Evolutionary conservation across 2,888 invertebrate species (phyloP).

Genomic region (Hirudinaria manillensis): DNA sequence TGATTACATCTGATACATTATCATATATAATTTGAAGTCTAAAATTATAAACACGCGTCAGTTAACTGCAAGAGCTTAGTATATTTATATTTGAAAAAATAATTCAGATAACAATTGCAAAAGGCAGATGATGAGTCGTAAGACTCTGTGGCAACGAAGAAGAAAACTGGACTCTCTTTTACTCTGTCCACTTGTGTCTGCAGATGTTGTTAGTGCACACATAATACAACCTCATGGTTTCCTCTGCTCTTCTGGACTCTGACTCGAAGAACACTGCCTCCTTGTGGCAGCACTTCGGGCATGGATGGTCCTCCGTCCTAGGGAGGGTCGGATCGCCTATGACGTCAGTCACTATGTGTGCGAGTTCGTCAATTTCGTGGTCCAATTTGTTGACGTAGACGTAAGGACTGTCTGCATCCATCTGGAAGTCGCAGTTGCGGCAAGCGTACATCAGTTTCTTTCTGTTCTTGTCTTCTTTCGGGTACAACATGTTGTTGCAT

Average conservation of each 20-base stretch:
- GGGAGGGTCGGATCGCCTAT: slow-evolving; percentile 96
- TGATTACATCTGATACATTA: no score
- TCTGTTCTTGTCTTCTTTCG: slow-evolving; percentile 96
- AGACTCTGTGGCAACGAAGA: no score
- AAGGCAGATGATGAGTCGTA: no score
- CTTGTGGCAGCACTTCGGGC: slow-evolving; percentile 86
- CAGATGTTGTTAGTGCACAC: slow-evolving; percentile 88
- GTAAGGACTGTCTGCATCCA: slow-evolving; percentile 92
- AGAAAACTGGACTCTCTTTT: no score
- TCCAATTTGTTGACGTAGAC: slow-evolving; percentile 99
- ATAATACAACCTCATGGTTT: slow-evolving; percentile 94
- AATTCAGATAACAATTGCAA: no score
- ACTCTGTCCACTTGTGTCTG: slow-evolving; percentile 93
- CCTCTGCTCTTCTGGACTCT: slow-evolving; percentile 90
- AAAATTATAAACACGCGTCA: no score
- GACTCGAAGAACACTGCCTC: slow-evolving; percentile 99
- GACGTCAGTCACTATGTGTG: slow-evolving; percentile 95
- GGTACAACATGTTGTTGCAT: slow-evolving; percentile 99
- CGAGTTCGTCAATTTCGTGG: slow-evolving; percentile 98
- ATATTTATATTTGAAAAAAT: no score
- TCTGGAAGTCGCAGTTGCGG: slow-evolving; percentile 93
- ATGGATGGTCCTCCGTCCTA: slow-evolving; percentile 93
- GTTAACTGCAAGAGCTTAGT: no score
- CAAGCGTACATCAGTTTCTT: slow-evolving; percentile 90
- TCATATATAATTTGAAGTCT: no score